phyloP scores from a whole-genome alignment of 2,113 vertebrate genomes.

The Hemichromis elongatus region DNA sequence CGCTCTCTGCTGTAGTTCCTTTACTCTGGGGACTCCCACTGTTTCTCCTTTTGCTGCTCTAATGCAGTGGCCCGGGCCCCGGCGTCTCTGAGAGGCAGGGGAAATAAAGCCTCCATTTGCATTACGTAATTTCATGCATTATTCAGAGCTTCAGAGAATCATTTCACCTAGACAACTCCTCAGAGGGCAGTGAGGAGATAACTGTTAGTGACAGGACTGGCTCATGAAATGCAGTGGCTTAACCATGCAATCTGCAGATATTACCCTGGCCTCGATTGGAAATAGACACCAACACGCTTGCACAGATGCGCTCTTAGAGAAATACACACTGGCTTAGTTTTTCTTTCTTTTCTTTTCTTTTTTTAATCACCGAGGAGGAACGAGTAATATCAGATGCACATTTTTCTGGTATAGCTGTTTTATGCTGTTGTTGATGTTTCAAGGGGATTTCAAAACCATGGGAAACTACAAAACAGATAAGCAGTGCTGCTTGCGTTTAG shows the following conservation, averaged over 20 bases:
- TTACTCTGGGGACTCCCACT: conserved; percentile 48
- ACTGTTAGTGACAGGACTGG: conserved; percentile 63
- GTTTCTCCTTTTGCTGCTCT: conserved; percentile 35
- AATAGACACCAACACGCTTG: conserved; percentile 20
- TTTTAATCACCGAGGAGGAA: not conserved
- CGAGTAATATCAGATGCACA: conserved; percentile 27
- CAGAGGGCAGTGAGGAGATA: conserved; percentile 60
- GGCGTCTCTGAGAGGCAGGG: conserved; percentile 34
- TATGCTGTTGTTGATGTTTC: not conserved
- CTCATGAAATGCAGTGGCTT: conserved; percentile 70
- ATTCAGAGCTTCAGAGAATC: conserved; percentile 64
- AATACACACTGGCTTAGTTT: conserved; percentile 2
- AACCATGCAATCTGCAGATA: conserved; percentile 67
- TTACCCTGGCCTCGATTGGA: conserved; percentile 50
- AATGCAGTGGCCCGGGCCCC: conserved; percentile 29
- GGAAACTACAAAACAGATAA: not conserved
- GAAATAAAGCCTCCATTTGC: conserved; percentile 69
- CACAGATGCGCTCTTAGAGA: conserved; percentile 3
- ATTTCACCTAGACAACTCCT: conserved; percentile 64
- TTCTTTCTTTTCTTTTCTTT: not conserved
- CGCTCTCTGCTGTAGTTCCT: conserved; percentile 27
- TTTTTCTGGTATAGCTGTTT: conserved; percentile 13
- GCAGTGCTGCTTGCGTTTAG: not conserved
- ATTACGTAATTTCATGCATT: conserved; percentile 76
- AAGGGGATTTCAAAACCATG: not conserved